These are phyloP conservation scores for Coenonympha arcania DNA, from an alignment of 2,888 invertebrate genomes.

Conservation along the genomic window DNA sequence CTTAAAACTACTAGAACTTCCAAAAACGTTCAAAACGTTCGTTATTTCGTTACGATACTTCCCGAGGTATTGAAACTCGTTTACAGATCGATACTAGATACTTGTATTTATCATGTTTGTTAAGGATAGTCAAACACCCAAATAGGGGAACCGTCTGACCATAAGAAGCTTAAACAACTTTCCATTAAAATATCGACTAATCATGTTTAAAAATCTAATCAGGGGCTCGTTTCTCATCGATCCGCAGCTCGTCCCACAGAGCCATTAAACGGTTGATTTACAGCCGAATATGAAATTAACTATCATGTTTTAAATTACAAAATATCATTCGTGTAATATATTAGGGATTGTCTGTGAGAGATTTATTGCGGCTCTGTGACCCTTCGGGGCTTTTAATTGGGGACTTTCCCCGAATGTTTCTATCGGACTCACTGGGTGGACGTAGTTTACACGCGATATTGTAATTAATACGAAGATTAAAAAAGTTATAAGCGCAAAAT, in stretches of 20 bases:
- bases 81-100: too few relatives aligned
- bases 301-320: constrained; percentile 53
- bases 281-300: constrained; percentile 46
- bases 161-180: constrained; percentile 2
- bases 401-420: constrained; percentile 6
- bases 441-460: neutral
- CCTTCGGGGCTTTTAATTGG: constrained; percentile 22
- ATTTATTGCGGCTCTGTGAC: constrained; percentile 40
- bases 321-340: constrained; percentile 48
- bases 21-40: too few relatives aligned
- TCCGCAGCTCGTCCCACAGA: constrained; percentile 28
- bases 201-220: constrained; percentile 23
- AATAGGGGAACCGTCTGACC: neutral
- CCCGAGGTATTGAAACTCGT: too few relatives aligned
- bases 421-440: neutral
- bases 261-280: constrained; percentile 48
- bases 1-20: too few relatives aligned
- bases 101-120: neutral
- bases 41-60: too few relatives aligned
- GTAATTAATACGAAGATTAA: neutral
- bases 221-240: constrained; percentile 22
- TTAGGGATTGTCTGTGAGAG: constrained; percentile 38
- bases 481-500: too few relatives aligned
- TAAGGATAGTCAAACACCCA: neutral
- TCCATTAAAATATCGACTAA: constrained; percentile 2